Percentiles rank a stretch among this genome's conserved stretches.
These are phyloP conservation scores for Solenopsis invicta DNA, from an alignment of 1,140 invertebrate species.

Conservation along the genomic window DNA sequence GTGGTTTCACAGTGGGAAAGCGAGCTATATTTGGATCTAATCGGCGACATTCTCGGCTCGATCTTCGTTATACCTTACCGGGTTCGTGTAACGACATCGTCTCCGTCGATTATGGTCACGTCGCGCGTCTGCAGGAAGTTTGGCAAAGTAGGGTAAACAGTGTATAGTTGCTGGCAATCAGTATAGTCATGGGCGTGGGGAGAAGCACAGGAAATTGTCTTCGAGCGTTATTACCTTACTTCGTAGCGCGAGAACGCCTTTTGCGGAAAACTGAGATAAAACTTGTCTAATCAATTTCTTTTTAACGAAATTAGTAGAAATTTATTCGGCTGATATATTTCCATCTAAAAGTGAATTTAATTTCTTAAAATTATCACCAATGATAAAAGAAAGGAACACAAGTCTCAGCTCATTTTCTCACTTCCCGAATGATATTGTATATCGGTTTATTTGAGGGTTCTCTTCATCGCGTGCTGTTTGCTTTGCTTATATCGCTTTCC, in stretches of 20 bases:
- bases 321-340: slow-evolving; percentile 15
- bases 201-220: slow-evolving; percentile 56
- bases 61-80: slow-evolving; percentile 4
- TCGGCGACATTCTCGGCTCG: slow-evolving; percentile 14
- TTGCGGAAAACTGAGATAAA: background rate
- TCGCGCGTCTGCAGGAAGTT: slow-evolving; percentile 40
- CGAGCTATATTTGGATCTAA: slow-evolving; percentile 32
- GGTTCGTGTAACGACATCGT: slow-evolving; percentile 41
- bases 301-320: background rate
- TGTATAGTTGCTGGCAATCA: slow-evolving; percentile 45
- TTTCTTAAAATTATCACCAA: background rate
- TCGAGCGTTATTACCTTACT: slow-evolving; percentile 47
- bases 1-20: slow-evolving; percentile 30
- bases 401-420: background rate
- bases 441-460: background rate
- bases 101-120: slow-evolving; percentile 45
- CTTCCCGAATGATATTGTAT: background rate
- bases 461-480: background rate
- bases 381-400: background rate
- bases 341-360: background rate
- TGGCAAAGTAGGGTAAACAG: slow-evolving; percentile 58
- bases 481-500: slow-evolving; percentile 27
- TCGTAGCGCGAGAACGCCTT: slow-evolving; percentile 9
- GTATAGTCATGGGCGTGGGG: slow-evolving; percentile 24
- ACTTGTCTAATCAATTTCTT: slow-evolving; percentile 27